Base-by-base conservation (phyloP, 2,113 vertebrate species). In the Myiozetetes cayanensis region DNA sequence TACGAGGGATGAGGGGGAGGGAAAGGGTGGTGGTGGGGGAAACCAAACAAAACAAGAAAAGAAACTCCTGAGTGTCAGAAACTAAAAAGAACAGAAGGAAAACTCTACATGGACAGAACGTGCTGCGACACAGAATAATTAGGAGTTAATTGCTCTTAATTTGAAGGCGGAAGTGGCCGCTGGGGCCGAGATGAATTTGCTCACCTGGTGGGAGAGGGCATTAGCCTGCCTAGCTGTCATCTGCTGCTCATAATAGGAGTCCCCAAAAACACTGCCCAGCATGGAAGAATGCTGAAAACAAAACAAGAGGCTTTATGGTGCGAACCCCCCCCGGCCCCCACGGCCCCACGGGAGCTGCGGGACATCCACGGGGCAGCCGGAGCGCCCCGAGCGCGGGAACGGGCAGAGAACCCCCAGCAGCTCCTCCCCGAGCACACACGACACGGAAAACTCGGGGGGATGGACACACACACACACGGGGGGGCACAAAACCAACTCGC, bases 191-290 rank as follows among this genome's bases (percentile, higher is more conserved):
- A 90, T 94, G 96, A 90, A 96, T 96, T 46, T 78, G 90, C 98
- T 98, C 97, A 99, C 99, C 99, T 99, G 99, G 94, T 99, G 99
- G 90, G 99, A 99, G 84, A 99, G 98, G 39, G 99, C 99, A 70
- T 99, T 99, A 89, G 99, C 99, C 98, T 99, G 99, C 97, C 99
- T 98, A 92, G 99, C 98, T 31, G 99, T 98, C 98, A 99, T 97
- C 98, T 99, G 99, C 97, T 99, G 99, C 97, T 99, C 99, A 91
- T 99, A 99, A 98, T 98, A 99, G 21, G 99, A 98, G 93, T 99
- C 99, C 85, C 99, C 99, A 95, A 99, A 99, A 97, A 99, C 98
- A 90, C 99, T 99, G 96, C 99, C 98, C 96, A 99, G 98, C 77
- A 98, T 98, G 63, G 99, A 98, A 71, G 99, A 99, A 97, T 99